A percentile compares a stretch with the other conserved stretches of the same genome.
phyloP scores from a whole-genome alignment of 2,888 invertebrate genomes.

The Chaetoderma sp. region DNA sequence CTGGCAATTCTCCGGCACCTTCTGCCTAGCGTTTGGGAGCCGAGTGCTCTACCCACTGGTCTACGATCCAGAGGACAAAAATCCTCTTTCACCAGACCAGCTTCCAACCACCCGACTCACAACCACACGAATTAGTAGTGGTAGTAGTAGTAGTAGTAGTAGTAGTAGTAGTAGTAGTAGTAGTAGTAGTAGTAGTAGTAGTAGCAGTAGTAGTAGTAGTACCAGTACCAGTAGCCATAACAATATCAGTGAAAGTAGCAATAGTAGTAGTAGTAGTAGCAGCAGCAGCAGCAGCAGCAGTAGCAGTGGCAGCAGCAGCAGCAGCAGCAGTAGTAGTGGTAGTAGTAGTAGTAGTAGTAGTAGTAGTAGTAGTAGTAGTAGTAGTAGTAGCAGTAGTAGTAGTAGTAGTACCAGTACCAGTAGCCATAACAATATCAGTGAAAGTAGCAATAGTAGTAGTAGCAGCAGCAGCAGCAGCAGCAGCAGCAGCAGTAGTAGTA shows the following conservation, averaged over 20 bases:
- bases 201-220: not conserved
- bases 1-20: too few species aligned
- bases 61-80: too few species aligned
- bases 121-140: too few species aligned
- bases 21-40: too few species aligned
- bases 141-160: not conserved
- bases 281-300: not conserved
- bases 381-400: not conserved
- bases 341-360: not conserved
- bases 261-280: not conserved
- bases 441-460: constrained; percentile 11
- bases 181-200: not conserved
- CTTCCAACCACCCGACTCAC: too few species aligned
- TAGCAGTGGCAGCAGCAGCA: not conserved
- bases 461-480: constrained; percentile 4
- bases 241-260: not conserved
- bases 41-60: too few species aligned
- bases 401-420: constrained; percentile 6
- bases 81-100: too few species aligned
- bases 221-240: too few species aligned
- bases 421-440: constrained; percentile 4
- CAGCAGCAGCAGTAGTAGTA: constrained; percentile 11
- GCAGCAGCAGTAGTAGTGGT: not conserved
- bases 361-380: not conserved
- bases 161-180: not conserved